Percentiles rank a stretch among this genome's conserved stretches.
Evolutionary conservation across 2,113 vertebrate genomes (phyloP).

Genomic region (Ceyx cyanopectus): DNA sequence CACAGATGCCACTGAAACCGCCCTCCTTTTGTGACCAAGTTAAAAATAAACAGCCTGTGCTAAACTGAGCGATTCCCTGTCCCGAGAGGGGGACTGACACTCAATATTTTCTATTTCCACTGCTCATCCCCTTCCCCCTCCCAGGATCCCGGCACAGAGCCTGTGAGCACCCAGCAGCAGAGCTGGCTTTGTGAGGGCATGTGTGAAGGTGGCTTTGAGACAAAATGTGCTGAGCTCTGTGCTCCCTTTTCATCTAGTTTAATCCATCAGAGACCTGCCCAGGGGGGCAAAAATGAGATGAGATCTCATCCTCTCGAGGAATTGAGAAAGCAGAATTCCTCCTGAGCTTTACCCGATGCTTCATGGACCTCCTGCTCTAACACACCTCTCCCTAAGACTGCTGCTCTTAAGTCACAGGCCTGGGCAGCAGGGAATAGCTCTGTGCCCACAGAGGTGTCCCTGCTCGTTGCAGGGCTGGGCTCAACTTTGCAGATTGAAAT

Average conservation of each 20-base stretch:
- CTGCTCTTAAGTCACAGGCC: background rate
- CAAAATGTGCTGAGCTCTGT: background rate
- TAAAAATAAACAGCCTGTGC: background rate
- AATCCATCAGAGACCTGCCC: background rate
- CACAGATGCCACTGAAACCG: background rate
- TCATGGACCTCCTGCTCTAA: background rate
- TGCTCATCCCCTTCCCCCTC: background rate
- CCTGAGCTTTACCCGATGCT: background rate
- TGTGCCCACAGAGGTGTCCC: background rate
- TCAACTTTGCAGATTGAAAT: background rate
- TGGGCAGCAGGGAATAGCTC: fast-evolving
- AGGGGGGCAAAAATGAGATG: background rate
- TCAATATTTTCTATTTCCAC: background rate
- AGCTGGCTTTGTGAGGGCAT: background rate
- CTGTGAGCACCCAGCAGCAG: background rate
- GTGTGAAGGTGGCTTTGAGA: background rate
- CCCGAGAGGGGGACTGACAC: background rate
- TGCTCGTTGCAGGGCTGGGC: background rate
- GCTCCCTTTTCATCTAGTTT: background rate
- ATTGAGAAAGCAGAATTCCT: background rate
- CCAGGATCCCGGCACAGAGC: fast-evolving
- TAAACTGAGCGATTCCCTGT: background rate
- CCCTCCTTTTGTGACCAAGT: background rate
- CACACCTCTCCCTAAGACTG: background rate
- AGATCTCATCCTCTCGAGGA: background rate